Evolutionary conservation across 2,113 vertebrate genomes (phyloP), one percentile per base, ranked within the genome.

Genomic region (Rynchops niger): DNA sequence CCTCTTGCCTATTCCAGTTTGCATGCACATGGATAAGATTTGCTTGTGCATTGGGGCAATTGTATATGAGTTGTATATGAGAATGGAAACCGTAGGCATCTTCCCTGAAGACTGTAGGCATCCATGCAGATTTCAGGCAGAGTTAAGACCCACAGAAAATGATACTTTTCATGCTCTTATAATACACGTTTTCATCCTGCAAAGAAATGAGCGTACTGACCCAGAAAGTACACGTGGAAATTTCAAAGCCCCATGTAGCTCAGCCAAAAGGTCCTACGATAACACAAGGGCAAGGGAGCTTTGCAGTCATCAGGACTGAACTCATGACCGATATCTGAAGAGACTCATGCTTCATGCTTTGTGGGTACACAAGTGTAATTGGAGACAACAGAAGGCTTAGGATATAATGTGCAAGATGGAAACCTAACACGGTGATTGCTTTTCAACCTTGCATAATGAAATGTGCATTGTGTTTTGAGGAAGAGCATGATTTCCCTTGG

Each of bases 261-360:
- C n/a, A 40, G 58, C 11, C 42, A 82, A 58, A 82, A 94, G 18
- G 42, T 65, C 58, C 53, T 84, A 38, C 0, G 0, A 45, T 30
- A 82, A 72, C 0, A 0, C 29, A 21, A 65, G 53, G 53, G 45
- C 23, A 18, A 87, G 40, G 45, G 32, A 82, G 29, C 53, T 72
- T 86, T 86, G 53, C 53, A 58, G 30, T 53, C 15, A 27, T 77
- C 14, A 74, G 56, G 72, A 71, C 45, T 70, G 87, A 96, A 70
- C 42, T 66, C 71, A 58, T 90, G 93, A 95, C 58, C 10, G 50
- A 66, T 90, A 96, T 66, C 71, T 81, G 72, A 93, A 86, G 67
- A 88, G 90, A 95, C 67, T 92, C 2, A 2, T 45, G 38, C 71
- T 91, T 95, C 67, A 77, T 83, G 85, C 79, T 83, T 91, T 65